Evolutionary conservation across 2,113 vertebrate genomes (phyloP).

Genomic region (Pteronura brasiliensis): DNA sequence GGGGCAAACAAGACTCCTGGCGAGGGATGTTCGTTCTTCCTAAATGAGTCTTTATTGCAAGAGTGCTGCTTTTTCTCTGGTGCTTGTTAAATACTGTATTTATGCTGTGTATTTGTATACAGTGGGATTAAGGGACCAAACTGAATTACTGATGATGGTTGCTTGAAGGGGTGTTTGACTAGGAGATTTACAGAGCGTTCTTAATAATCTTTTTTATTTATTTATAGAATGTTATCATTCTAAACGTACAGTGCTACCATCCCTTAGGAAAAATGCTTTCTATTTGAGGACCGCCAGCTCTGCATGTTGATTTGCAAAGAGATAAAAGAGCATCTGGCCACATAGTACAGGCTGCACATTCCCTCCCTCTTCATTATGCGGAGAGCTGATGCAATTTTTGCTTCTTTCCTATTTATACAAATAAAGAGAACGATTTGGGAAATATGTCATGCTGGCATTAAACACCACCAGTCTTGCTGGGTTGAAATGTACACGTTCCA

Average conservation of each 20-base stretch:
- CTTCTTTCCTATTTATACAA: constrained; percentile 79
- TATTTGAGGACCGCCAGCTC: constrained; percentile 79
- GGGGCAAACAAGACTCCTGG: background rate
- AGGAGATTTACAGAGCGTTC: constrained; percentile 77
- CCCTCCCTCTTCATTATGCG: constrained; percentile 76
- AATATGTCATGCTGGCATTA: constrained; percentile 78
- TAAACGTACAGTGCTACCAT: constrained; percentile 71
- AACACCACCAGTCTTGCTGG: constrained; percentile 75
- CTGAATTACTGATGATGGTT: constrained; percentile 69
- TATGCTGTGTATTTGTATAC: constrained; percentile 66
- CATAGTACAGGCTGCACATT: constrained; percentile 62
- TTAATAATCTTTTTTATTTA: constrained; percentile 82
- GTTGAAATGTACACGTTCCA: constrained; percentile 65
- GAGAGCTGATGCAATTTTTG: constrained; percentile 72
- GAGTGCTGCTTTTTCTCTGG: background rate
- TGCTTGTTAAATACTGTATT: constrained; percentile 77
- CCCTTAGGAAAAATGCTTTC: constrained; percentile 81
- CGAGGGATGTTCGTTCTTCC: constrained; percentile 42
- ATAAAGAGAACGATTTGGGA: constrained; percentile 81
- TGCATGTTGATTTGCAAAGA: constrained; percentile 81
- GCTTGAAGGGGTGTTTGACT: constrained; percentile 79
- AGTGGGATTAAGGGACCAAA: constrained; percentile 73
- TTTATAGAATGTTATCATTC: constrained; percentile 80
- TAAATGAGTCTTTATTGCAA: constrained; percentile 73
- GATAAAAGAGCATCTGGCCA: constrained; percentile 80